Conservation (phyloP, 2,888 invertebrate genomes). For the Doris montereyensis region DNA sequence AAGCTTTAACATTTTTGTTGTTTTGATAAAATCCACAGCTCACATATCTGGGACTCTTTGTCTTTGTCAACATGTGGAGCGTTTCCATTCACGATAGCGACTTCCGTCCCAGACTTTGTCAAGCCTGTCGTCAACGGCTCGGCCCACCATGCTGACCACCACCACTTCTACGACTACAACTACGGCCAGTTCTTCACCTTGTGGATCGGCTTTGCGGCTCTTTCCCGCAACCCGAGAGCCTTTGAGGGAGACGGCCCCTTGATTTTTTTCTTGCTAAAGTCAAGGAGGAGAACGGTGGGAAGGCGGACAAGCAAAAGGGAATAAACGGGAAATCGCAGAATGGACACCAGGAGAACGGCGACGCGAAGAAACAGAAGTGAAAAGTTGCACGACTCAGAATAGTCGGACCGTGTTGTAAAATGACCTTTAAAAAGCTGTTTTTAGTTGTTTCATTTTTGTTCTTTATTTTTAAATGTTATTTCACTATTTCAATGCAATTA, state of each 20-base stretch:
- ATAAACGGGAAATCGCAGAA: too few species aligned
- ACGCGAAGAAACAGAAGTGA: too few species aligned
- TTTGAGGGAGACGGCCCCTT: constrained; percentile 68
- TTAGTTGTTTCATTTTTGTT: too few species aligned
- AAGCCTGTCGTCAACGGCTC: constrained; percentile 73
- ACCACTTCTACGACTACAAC: constrained; percentile 74
- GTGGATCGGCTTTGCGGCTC: constrained; percentile 74
- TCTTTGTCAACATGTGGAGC: constrained; percentile 75
- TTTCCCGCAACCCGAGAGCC: constrained; percentile 70
- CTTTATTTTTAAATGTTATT: too few species aligned
- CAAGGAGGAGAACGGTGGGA: too few species aligned
- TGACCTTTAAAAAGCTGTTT: too few species aligned
- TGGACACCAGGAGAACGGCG: too few species aligned
- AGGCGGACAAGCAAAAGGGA: too few species aligned
- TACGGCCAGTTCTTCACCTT: constrained; percentile 76
- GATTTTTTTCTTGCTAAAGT: too few species aligned
- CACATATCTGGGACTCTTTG: constrained; percentile 72
- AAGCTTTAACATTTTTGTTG: background rate
- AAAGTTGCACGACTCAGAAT: too few species aligned
- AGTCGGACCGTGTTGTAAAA: too few species aligned
- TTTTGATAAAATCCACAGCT: constrained; percentile 42
- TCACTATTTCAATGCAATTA: too few species aligned
- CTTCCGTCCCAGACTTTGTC: constrained; percentile 69
- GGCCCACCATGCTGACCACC: constrained; percentile 75
- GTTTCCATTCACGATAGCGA: constrained; percentile 75